Base-by-base conservation (phyloP, 2,113 vertebrate species). In the Paracanthobrama guichenoti region DNA sequence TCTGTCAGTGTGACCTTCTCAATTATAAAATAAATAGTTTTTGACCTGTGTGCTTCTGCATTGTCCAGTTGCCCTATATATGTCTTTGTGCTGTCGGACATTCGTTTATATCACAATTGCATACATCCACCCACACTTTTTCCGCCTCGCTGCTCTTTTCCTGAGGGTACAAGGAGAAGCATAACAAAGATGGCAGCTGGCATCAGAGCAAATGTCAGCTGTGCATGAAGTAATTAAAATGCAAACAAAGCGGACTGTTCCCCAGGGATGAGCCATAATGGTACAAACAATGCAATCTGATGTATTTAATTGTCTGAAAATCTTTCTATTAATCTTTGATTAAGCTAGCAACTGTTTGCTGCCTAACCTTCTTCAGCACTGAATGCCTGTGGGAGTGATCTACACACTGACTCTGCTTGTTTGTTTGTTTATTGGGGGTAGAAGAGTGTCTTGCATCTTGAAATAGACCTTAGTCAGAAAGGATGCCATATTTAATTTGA, bases 271-370 rank as follows among this genome's bases (percentile, higher is more conserved):
- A 28, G 44, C 84, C 85, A 87, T 91, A 92, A 91, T 89, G 59
- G 84, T 67, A 20, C 89, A 92, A 93, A 91, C 91, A 93, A 90
- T 93, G 81, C 88, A 90, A 82, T 92, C 88, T 91, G 89, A 92
- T 92, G 88, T 90, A 88, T 91, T 87, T 91, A 92, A 93, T 93
- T 92, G 92, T 91, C 90, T 90, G 71, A 88, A 86, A 91, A 91
- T 88, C 85, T 86, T 89, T 91, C 85, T 85, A 91, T 91, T 94
- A 92, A 92, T 92, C 92, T 91, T 91, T 93, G 88, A 94, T 91
- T 92, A 93, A 90, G 92, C 88, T 86, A 90, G 87, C 92, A 92
- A 92, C 92, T 94, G 93, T 88, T 92, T 85, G 66, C 73, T 69
- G 88, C 78, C 84, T 64, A 82, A 66, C 75, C 82, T 83, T 84